A percentile compares a stretch with the other conserved stretches of the same genome.
phyloP scores from a whole-genome alignment of 2,113 vertebrate species.

The Pelusios castaneus region DNA sequence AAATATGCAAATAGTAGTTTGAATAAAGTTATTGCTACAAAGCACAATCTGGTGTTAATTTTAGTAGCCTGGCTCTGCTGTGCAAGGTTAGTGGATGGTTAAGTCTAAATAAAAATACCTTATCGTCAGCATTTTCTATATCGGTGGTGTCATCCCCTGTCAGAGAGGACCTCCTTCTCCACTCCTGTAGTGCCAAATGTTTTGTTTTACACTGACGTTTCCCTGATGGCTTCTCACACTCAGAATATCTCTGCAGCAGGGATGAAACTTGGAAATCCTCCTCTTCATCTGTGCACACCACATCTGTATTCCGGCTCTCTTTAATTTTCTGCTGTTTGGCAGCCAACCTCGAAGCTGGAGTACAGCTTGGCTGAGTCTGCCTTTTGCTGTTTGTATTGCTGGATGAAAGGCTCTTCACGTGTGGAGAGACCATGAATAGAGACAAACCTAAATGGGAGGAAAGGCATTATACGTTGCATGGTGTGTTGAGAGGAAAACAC shows the following conservation, averaged over 20 bases:
- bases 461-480: slow-evolving; percentile 78
- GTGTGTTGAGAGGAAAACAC: slow-evolving; percentile 69
- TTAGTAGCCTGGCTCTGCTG: slow-evolving; percentile 37
- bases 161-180: slow-evolving; percentile 77
- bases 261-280: slow-evolving; percentile 82
- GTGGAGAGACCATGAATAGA: slow-evolving; percentile 77
- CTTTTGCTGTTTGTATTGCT: slow-evolving; percentile 82
- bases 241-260: slow-evolving; percentile 88
- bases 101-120: slow-evolving; percentile 79
- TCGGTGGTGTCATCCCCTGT: slow-evolving; percentile 78
- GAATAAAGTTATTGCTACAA: not conserved
- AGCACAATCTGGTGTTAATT: not conserved
- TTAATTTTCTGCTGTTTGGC: slow-evolving; percentile 90
- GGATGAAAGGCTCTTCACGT: slow-evolving; percentile 82
- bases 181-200: slow-evolving; percentile 91
- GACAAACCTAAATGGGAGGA: slow-evolving; percentile 78
- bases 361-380: slow-evolving; percentile 83
- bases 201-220: slow-evolving; percentile 99
- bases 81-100: slow-evolving; percentile 40
- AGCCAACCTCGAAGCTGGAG: slow-evolving; percentile 83
- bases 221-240: slow-evolving; percentile 96
- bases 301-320: slow-evolving; percentile 87
- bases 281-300: slow-evolving; percentile 84
- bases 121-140: slow-evolving; percentile 82
- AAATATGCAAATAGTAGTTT: not conserved